Percentiles rank a stretch among this genome's conserved stretches.
Conservation (phyloP, 2,113 vertebrate genomes). For the Oryctolagus cuniculus region mOryCun1.1 NC_091453.1:81649501-81650000, state of each 20-base stretch:
- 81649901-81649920: background rate
- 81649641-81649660: background rate
- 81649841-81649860: background rate
- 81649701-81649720: slow-evolving; percentile 30
- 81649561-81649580: slow-evolving; percentile 21
- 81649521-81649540: background rate
- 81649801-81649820: background rate
- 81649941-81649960: slow-evolving; percentile 1
- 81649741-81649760: slow-evolving; percentile 28
- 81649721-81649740: background rate
- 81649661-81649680: slow-evolving; percentile 51
- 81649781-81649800: background rate
- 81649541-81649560: slow-evolving; percentile 31
- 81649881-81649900: slow-evolving; percentile 16
- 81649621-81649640: slow-evolving; percentile 14
- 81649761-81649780: slow-evolving; percentile 44
- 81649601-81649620: slow-evolving; percentile 29
- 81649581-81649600: background rate
- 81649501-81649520: background rate
- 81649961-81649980: background rate
- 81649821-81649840: background rate
- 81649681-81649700: slow-evolving; percentile 24
- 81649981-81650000: background rate
- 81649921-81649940: background rate
- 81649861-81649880: background rate